These are phyloP conservation scores for Tringa solitaria DNA, from an alignment of 2,113 vertebrate species.

Conservation along the genomic window DNA sequence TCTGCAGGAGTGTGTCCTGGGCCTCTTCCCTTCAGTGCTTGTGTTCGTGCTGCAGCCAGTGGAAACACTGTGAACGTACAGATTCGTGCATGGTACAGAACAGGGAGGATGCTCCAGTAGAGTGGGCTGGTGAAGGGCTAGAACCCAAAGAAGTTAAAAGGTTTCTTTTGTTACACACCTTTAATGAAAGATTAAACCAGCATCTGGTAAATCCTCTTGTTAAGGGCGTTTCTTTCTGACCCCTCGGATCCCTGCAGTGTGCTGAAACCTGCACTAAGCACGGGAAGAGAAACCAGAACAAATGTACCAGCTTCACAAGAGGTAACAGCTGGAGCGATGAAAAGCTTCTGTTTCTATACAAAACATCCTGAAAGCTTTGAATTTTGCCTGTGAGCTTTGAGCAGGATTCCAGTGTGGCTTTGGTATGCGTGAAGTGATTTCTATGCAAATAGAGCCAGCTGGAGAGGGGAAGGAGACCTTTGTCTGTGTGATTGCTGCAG, in stretches of 20 bases:
- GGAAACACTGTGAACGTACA: not conserved
- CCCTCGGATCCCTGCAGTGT: not conserved
- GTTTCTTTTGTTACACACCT: not conserved
- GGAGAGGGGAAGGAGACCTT: not conserved
- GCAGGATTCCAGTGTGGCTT: not conserved
- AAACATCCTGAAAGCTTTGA: not conserved
- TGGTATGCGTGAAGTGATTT: not conserved
- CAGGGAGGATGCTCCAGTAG: not conserved
- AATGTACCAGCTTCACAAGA: not conserved
- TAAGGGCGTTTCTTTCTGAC: not conserved
- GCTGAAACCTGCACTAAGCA: not conserved
- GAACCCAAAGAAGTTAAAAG: not conserved
- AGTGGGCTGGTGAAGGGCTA: not conserved
- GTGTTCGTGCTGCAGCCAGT: not conserved
- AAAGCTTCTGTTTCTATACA: not conserved
- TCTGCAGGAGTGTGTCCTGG: not conserved
- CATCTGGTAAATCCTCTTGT: not conserved
- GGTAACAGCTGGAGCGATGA: accelerated
- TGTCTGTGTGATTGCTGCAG: not conserved
- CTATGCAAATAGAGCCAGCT: not conserved
- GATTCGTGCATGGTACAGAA: not conserved
- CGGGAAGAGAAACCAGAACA: not conserved
- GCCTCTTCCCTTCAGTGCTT: not conserved
- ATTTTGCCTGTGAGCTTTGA: not conserved
- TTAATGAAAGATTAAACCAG: not conserved